A percentile compares a stretch with the other conserved stretches of the same genome.
Evolutionary conservation across 2,113 vertebrate species (phyloP).

Genomic region (Megaceryle maxima): DNA sequence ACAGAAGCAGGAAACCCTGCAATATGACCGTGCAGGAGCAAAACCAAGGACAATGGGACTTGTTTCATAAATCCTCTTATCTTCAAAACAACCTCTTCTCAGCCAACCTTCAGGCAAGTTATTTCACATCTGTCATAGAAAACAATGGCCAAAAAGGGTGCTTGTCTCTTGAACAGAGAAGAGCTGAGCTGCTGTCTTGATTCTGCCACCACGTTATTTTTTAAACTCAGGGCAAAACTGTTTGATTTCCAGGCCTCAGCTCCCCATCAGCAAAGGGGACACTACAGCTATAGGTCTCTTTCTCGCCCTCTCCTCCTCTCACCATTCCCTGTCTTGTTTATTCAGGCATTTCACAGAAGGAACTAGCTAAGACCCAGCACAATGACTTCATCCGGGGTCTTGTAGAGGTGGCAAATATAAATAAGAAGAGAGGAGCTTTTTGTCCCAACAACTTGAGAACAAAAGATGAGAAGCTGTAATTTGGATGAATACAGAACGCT

Average conservation of each 20-base stretch:
- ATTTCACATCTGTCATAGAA: neutral
- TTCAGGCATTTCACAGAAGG: neutral
- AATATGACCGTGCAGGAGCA: neutral
- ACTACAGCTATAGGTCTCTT: neutral
- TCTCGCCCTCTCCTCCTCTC: neutral
- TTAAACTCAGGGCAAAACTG: neutral
- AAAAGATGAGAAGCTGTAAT: neutral
- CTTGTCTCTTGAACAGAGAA: neutral
- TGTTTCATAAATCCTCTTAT: neutral
- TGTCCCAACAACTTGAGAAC: neutral
- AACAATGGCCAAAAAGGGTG: neutral
- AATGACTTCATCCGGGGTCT: neutral
- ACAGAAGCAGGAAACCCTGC: neutral
- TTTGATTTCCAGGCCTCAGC: neutral
- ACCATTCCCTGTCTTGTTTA: neutral
- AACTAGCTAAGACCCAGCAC: neutral
- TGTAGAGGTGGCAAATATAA: neutral
- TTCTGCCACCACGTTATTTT: neutral
- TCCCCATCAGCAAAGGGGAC: neutral
- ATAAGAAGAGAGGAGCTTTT: neutral
- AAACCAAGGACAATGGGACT: neutral
- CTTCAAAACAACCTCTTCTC: neutral
- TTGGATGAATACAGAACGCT: neutral
- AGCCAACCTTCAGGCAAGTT: neutral
- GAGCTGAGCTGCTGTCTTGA: neutral